These are phyloP conservation scores for Boulengeromyrus knoepffleri DNA, from an alignment of 2,113 vertebrate species.

Conservation along the genomic window DNA sequence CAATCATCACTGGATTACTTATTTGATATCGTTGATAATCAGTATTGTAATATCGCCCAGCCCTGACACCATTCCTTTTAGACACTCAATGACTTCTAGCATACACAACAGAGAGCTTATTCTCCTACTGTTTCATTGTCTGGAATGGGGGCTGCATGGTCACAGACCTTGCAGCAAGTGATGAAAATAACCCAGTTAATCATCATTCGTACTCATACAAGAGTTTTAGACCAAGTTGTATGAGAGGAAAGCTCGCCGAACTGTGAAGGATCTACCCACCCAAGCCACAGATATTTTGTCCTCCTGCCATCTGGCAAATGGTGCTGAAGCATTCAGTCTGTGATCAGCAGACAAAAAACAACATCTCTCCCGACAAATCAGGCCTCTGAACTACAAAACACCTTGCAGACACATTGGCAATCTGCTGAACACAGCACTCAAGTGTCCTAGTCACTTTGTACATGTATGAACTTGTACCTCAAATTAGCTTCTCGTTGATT, in stretches of 20 bases:
- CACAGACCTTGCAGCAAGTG: not conserved
- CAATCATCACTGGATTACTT: not conserved
- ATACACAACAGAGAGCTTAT: not conserved
- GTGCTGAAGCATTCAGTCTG: not conserved
- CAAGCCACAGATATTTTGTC: not conserved
- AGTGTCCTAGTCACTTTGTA: not conserved
- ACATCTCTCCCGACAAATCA: not conserved
- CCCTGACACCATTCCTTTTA: not conserved
- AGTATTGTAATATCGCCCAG: not conserved
- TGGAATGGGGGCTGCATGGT: not conserved
- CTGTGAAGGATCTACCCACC: not conserved
- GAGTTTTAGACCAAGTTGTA: not conserved
- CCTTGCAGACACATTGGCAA: not conserved
- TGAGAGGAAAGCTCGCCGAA: not conserved
- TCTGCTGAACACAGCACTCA: not conserved
- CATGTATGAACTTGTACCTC: not conserved
- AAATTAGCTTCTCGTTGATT: not conserved
- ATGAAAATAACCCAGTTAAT: not conserved
- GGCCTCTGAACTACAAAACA: not conserved
- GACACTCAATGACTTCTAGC: not conserved
- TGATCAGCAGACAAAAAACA: not conserved
- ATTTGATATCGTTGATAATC: not conserved
- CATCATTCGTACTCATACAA: not conserved
- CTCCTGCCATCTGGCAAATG: not conserved
- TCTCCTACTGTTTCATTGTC: not conserved